Evolutionary conservation across 2,888 invertebrate genomes (phyloP), one percentile per base, ranked within the genome.

Genomic region (Erebia palarica): DNA sequence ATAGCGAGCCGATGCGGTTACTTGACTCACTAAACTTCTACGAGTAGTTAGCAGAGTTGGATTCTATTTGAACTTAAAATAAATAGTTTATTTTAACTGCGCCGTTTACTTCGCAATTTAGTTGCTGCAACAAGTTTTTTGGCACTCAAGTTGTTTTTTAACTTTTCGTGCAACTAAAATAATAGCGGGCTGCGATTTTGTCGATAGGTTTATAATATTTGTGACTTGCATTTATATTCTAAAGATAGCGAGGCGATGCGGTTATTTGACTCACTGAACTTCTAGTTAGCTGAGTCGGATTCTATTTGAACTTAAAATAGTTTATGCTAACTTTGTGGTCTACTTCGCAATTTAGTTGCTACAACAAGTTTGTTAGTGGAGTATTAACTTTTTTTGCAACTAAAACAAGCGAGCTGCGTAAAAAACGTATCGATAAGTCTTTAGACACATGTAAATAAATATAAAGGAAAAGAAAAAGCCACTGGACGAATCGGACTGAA

Each of bases 41-140:
- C n/a, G n/a, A n/a, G n/a, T n/a, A 66, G 66, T 66, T 57, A 70
- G 59, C 65, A n/a, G 27, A 61, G 51, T 65, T 21, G 59, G 65
- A 16, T 14, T 60, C 51, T 60, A 47, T 60, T 60, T 42, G 51
- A 60, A 66, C 53, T 66, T 47, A 18, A 63, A 63, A 58, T 66
- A 58, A 57, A 58, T 66, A 66, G 44, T 58, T 66, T 66, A 58
- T n/a, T 47, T 57, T 53, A 16, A 53, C 21, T 16, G 16, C 11
- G 65, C 16, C 53, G 65, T 53, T 36, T 53, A 53, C 53, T 55
- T 64, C 11, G 21, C 47, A 49, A 51, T 64, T 36, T 11, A 55
- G 53, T 53, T 18, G 36, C 42, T 16, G 65, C 65, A 65, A 65
- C 53, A 42, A 65, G 36, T 53, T 55, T 55, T 13, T 47, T 47